Evolutionary conservation across 1,140 invertebrate genomes (phyloP).

Genomic region (Protaetia brevitarsis): DNA sequence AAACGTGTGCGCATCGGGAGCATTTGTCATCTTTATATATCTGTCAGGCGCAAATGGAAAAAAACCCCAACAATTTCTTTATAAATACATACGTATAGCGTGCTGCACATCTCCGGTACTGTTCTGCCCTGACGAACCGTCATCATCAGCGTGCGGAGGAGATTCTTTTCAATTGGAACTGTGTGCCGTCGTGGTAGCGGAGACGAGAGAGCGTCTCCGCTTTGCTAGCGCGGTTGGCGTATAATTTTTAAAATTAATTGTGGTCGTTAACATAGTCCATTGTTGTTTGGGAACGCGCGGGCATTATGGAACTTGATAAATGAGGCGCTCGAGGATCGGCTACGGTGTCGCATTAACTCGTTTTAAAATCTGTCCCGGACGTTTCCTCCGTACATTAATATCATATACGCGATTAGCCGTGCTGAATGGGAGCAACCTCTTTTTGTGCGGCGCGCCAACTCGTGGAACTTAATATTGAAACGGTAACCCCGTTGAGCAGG

Average conservation of each 20-base stretch:
- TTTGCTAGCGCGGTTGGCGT: background rate
- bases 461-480: slow-evolving; percentile 36
- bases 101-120: background rate
- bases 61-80: background rate
- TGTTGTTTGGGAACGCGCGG: slow-evolving; percentile 39
- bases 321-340: slow-evolving; percentile 41
- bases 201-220: background rate
- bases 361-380: slow-evolving; percentile 45
- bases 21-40: slow-evolving; percentile 18
- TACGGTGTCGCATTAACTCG: slow-evolving; percentile 44
- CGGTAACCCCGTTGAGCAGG: background rate
- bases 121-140: background rate
- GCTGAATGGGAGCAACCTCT: slow-evolving; percentile 41
- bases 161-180: background rate
- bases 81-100: background rate
- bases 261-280: slow-evolving; percentile 40
- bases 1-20: background rate
- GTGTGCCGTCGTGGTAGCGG: no score
- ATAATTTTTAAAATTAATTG: slow-evolving; percentile 40
- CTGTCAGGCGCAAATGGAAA: background rate
- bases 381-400: slow-evolving; percentile 46
- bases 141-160: slow-evolving; percentile 8
- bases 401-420: slow-evolving; percentile 47
- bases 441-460: slow-evolving; percentile 27
- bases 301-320: slow-evolving; percentile 45